Percentiles rank a stretch among this genome's conserved stretches.
phyloP scores from a whole-genome alignment of 2,113 vertebrate genomes.

The Empidonax alnorum region DNA sequence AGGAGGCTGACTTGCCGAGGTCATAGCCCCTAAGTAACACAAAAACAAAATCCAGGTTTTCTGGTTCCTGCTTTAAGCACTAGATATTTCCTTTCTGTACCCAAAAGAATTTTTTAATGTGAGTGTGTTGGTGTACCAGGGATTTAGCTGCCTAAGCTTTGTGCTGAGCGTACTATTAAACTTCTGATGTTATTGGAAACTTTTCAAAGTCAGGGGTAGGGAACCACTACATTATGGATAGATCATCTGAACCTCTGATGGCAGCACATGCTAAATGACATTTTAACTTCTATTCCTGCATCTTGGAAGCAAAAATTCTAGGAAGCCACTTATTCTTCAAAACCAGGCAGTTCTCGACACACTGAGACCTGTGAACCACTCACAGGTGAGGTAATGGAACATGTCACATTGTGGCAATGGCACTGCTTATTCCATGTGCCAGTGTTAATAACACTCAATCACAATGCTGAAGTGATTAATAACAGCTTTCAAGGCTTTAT shows the following conservation, averaged over 20 bases:
- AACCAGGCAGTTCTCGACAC: not conserved
- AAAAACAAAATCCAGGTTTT: constrained; percentile 38
- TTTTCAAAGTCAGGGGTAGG: not conserved
- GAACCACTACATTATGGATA: not conserved
- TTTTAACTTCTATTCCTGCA: not conserved
- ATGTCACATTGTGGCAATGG: not conserved
- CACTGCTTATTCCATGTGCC: not conserved
- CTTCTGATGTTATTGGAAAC: not conserved
- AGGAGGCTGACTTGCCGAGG: constrained; percentile 13
- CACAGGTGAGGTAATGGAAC: not conserved
- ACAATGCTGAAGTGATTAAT: not conserved
- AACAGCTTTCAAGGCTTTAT: not conserved
- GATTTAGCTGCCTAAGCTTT: not conserved
- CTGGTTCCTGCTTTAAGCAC: constrained; percentile 32
- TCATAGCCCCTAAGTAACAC: not conserved
- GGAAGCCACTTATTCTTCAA: not conserved
- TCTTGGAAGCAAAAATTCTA: not conserved
- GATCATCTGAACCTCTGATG: not conserved
- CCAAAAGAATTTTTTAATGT: not conserved
- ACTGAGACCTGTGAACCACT: not conserved
- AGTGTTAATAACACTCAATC: not conserved
- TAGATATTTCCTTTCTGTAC: constrained; percentile 16
- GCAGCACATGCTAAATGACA: not conserved
- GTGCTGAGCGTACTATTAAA: not conserved
- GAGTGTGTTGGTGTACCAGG: not conserved